Conservation (phyloP, 1,140 invertebrate species). For the Chironomus tepperi region DNA sequence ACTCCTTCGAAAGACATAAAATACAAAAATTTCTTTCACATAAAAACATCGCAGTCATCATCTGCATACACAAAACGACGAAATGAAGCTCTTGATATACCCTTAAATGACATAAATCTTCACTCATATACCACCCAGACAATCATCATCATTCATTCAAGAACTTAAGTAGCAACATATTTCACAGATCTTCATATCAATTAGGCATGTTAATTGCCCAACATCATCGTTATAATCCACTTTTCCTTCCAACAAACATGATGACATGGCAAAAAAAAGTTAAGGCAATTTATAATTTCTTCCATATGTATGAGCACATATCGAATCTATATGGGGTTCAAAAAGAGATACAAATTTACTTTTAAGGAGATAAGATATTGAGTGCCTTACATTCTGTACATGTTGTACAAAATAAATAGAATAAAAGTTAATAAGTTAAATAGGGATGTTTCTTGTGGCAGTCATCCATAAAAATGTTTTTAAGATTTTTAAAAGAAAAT, state of each 20-base stretch:
- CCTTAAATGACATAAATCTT: too few relatives aligned
- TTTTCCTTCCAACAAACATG: slow-evolving; percentile 7
- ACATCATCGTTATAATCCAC: slow-evolving; percentile 2
- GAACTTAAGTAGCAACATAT: slow-evolving; percentile 13
- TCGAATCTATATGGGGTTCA: too few relatives aligned
- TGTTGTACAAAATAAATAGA: background rate
- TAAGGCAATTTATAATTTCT: slow-evolving; percentile 14
- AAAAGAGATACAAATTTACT: background rate
- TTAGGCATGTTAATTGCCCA: slow-evolving; percentile 12
- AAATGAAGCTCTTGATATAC: too few relatives aligned
- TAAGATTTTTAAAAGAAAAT: background rate
- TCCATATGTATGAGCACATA: background rate
- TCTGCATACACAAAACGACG: too few relatives aligned
- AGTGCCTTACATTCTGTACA: background rate
- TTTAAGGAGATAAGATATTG: background rate
- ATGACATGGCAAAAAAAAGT: slow-evolving; percentile 2
- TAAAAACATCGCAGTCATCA: too few relatives aligned
- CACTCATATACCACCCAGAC: background rate
- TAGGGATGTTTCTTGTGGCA: background rate
- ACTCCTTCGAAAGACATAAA: too few relatives aligned
- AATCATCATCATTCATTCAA: background rate
- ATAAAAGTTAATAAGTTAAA: background rate
- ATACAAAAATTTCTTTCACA: too few relatives aligned
- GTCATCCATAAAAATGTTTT: slow-evolving; percentile 8
- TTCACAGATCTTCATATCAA: slow-evolving; percentile 6